phyloP scores from a whole-genome alignment of 2,113 vertebrate species.

The Corythornis madagascariensis region DNA sequence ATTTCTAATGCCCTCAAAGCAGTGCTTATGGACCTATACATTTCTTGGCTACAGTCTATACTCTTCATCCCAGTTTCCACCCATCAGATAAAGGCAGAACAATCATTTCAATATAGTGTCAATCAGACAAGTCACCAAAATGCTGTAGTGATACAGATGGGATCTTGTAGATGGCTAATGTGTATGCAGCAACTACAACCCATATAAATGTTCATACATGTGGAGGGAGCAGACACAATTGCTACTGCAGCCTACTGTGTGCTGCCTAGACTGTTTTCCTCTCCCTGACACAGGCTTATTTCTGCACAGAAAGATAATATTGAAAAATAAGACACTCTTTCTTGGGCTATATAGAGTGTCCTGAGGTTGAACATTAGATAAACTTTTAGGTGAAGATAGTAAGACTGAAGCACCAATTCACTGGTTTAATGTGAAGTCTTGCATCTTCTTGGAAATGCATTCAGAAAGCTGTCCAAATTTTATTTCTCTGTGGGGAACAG shows the following conservation, averaged over 20 bases:
- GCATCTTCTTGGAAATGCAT: neutral
- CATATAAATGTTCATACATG: neutral
- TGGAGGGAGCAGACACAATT: neutral
- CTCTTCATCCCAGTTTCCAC: neutral
- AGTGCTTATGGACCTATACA: neutral
- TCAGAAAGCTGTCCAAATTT: neutral
- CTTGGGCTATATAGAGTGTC: neutral
- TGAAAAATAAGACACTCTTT: neutral
- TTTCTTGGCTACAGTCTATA: rapidly evolving
- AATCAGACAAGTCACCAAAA: neutral
- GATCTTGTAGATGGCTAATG: neutral
- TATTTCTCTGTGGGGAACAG: neutral
- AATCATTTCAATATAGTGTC: neutral
- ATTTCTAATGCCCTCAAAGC: neutral
- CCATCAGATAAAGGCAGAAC: neutral
- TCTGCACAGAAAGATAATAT: neutral
- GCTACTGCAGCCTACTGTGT: neutral
- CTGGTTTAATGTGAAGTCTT: neutral
- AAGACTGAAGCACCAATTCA: neutral
- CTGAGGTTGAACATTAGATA: neutral
- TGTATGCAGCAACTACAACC: neutral
- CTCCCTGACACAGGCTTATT: neutral
- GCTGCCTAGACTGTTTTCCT: neutral
- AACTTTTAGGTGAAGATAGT: neutral
- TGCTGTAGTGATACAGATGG: neutral